Conservation (phyloP, 2,888 invertebrate genomes). For the Branchipolynoe longqiensis region DNA sequence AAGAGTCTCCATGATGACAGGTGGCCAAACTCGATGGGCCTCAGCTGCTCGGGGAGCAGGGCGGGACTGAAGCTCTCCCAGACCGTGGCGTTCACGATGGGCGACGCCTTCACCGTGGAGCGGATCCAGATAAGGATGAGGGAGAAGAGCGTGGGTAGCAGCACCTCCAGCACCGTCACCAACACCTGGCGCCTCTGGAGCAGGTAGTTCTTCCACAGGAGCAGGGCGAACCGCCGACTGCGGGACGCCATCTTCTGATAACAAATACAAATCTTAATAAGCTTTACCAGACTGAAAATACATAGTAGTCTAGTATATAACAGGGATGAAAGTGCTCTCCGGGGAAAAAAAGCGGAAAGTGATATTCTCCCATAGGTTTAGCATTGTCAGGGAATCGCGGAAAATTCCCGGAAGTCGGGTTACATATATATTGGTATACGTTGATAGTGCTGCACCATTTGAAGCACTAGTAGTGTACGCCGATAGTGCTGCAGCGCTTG, state of each 20-base stretch:
- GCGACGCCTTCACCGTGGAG: conserved; percentile 83
- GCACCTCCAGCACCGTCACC: conserved; percentile 87
- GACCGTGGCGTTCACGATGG: conserved; percentile 44
- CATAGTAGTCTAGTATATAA: too few species aligned
- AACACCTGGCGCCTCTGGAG: conserved; percentile 88
- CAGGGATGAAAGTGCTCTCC: too few species aligned
- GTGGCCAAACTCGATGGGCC: background rate
- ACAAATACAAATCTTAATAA: background rate
- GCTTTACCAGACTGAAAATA: too few species aligned
- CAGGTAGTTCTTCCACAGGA: conserved; percentile 92
- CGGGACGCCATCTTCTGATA: conserved; percentile 21
- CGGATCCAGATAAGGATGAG: conserved; percentile 88
- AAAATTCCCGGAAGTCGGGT: too few species aligned
- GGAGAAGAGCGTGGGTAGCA: conserved; percentile 77
- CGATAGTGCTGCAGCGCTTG: too few species aligned
- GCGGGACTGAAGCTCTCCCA: conserved; percentile 62
- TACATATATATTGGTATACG: too few species aligned
- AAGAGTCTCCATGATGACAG: background rate
- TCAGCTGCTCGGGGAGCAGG: background rate
- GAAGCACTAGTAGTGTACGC: too few species aligned
- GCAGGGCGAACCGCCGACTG: conserved; percentile 84
- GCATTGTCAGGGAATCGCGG: too few species aligned
- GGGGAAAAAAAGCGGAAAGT: too few species aligned
- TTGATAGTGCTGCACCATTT: too few species aligned
- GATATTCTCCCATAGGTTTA: too few species aligned